These are phyloP conservation scores for Azorinus chamasolen DNA, from an alignment of 2,888 invertebrate genomes.

Conservation along the genomic window DNA sequence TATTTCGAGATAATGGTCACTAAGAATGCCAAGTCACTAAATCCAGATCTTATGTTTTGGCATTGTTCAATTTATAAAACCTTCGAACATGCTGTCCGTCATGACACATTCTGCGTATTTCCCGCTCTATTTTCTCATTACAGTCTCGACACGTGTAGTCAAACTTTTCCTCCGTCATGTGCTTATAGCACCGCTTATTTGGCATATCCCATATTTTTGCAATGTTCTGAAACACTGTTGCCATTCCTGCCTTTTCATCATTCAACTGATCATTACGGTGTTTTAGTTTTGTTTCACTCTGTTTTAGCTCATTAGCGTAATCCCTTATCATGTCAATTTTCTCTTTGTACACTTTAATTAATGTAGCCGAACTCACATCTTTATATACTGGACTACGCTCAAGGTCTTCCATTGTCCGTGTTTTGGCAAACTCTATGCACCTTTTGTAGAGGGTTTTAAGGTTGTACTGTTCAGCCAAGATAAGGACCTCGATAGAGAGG, in stretches of 20 bases:
- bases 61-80: slow-evolving; percentile 54
- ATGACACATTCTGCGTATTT: slow-evolving; percentile 68
- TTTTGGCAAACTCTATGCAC: slow-evolving; percentile 77
- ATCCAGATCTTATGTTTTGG: too few relatives aligned
- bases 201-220: slow-evolving; percentile 70
- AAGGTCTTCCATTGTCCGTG: slow-evolving; percentile 75
- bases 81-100: slow-evolving; percentile 72
- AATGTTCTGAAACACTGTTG: slow-evolving; percentile 59
- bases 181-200: slow-evolving; percentile 71
- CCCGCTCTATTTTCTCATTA: slow-evolving; percentile 70
- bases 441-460: slow-evolving; percentile 71
- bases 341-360: slow-evolving; percentile 73
- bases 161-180: slow-evolving; percentile 66
- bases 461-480: slow-evolving; percentile 76
- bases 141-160: slow-evolving; percentile 72
- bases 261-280: slow-evolving; percentile 55
- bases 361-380: slow-evolving; percentile 73
- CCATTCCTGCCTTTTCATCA: slow-evolving; percentile 68
- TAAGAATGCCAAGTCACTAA: too few relatives aligned
- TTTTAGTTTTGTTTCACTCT: slow-evolving; percentile 58
- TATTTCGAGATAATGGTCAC: too few relatives aligned
- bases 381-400: slow-evolving; percentile 72
- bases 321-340: slow-evolving; percentile 69
- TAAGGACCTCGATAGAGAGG: slow-evolving; percentile 78
- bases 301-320: slow-evolving; percentile 67